These are phyloP conservation scores for Melanerpes formicivorus DNA, from an alignment of 2,113 vertebrate genomes.

Conservation along the genomic window DNA sequence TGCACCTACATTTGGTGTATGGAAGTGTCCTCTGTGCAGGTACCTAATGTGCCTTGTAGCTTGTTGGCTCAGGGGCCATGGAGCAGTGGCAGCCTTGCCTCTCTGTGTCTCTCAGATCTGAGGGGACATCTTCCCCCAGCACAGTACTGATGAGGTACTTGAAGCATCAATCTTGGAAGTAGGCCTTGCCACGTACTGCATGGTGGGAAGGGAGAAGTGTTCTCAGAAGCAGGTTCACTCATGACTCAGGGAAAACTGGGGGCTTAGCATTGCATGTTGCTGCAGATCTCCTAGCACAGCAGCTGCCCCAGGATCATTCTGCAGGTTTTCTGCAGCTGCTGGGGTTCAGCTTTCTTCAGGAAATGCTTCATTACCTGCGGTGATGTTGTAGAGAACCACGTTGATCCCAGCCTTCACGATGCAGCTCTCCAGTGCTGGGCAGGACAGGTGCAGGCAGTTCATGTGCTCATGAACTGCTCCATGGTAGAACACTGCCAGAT, in stretches of 20 bases:
- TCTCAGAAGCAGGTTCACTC: background rate
- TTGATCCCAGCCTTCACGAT: conserved; percentile 79
- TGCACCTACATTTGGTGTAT: background rate
- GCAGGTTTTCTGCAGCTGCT: background rate
- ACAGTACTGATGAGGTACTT: background rate
- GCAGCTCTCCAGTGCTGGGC: conserved; percentile 89
- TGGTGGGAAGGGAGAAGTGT: background rate
- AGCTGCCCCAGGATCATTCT: background rate
- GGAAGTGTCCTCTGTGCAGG: background rate
- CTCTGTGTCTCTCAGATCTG: background rate
- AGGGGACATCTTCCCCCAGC: background rate
- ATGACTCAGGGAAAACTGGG: no score
- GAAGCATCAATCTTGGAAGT: background rate
- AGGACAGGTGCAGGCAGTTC: conserved; percentile 91
- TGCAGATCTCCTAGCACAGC: background rate
- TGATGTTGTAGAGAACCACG: conserved; percentile 89
- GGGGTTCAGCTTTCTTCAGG: background rate
- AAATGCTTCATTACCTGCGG: conserved; percentile 78
- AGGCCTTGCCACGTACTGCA: background rate
- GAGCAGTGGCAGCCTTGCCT: background rate
- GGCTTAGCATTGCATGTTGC: no score
- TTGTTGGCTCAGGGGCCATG: background rate
- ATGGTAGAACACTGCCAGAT: conserved; percentile 90
- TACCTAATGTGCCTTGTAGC: background rate
- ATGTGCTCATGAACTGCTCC: conserved; percentile 74